phyloP scores from a whole-genome alignment of 2,113 vertebrate genomes.

The Tauraco erythrolophus region DNA sequence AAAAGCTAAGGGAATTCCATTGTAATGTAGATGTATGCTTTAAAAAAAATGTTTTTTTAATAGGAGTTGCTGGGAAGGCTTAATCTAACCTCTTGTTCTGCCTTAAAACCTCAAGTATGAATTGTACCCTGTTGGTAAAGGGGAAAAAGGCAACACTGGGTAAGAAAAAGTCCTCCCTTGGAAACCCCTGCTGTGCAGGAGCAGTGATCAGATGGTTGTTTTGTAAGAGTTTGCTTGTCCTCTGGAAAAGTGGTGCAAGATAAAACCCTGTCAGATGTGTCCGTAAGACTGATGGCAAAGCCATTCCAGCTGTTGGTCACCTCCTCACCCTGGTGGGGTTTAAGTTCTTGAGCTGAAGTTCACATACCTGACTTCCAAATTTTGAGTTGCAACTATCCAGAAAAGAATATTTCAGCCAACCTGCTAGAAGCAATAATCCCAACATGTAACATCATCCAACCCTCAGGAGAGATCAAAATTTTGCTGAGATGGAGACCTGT shows the following conservation, averaged over 20 bases:
- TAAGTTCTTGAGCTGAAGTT: not conserved
- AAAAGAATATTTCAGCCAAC: not conserved
- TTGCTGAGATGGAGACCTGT: not conserved
- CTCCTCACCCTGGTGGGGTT: not conserved
- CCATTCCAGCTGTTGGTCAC: not conserved
- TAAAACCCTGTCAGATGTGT: not conserved
- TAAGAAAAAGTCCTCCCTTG: not conserved
- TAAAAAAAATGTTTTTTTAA: not conserved
- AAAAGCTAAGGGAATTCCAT: slow-evolving; percentile 9
- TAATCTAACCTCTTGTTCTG: not conserved
- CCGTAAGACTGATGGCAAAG: not conserved
- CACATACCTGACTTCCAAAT: not conserved
- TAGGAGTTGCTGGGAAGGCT: not conserved
- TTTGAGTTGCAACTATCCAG: not conserved
- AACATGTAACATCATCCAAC: fast-evolving
- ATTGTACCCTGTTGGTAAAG: not conserved
- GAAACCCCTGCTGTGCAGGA: not conserved
- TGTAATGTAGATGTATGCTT: not conserved
- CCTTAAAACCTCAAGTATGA: not conserved
- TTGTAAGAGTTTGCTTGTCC: not conserved
- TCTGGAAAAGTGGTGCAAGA: not conserved
- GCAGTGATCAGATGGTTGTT: not conserved
- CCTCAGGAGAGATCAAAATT: not conserved
- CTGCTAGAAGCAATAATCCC: not conserved
- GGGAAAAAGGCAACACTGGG: not conserved